Evolutionary conservation across 1,140 invertebrate species (phyloP), one percentile per base, ranked within the genome.

Genomic region (Listronotus oregonensis): DNA sequence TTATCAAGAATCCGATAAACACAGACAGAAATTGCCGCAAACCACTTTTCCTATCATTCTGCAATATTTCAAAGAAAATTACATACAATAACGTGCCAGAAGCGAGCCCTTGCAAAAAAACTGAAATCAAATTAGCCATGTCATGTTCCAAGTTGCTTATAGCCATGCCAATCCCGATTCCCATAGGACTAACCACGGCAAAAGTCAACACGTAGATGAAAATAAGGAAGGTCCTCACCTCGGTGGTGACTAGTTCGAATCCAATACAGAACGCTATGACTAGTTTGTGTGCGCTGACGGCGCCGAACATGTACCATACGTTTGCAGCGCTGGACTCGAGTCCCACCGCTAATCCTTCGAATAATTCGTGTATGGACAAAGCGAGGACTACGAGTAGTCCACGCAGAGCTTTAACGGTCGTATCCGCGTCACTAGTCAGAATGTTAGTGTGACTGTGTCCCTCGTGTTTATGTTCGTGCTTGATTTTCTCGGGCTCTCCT

Each of bases 271-370:
- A 81, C 4, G 85, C 83, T 21, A 88, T 83, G 17, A 87, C 82
- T 21, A 83, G 73, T 73, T 88, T 88, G 70, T 88, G 87, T 8
- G 84, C 80, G 21, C 80, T 74, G 1, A 87, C 81, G 0, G 86
- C 77, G 32, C 71, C 76, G 50, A 79, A 78, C 77, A 80, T 78
- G 67, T 77, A 78, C 89, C 91, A 93, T 7, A 95, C 89, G 46
- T 87, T 83, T 1, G 80, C 76, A 6, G 86, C 79, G 9, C 85
- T 84, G 15, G 82, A 81, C 77, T 95, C 92, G 17, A 96, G 81
- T 9, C 94, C 94, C 59, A 96, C 89, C 17, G 94, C 90, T 58
- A 96, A 84, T 27, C 95, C 95, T 84, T 97, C 95, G 73, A 97
- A 95, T 0, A 96, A 81, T 69, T 95, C 92, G 75, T 97, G 95